Conservation (phyloP, 1,140 invertebrate genomes). For the Aculops lycopersici region DNA sequence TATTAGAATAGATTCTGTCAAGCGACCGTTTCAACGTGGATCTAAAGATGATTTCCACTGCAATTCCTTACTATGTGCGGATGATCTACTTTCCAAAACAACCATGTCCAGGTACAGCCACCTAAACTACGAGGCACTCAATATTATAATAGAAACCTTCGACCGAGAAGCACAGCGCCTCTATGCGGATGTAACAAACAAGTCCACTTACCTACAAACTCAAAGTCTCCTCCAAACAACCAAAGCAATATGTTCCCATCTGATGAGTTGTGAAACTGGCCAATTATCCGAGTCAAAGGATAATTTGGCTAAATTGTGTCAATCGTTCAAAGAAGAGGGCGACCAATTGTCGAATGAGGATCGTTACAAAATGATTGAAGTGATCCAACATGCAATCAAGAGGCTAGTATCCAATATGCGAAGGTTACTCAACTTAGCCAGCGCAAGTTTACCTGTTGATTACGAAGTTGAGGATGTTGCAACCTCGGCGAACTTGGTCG, state of each 20-base stretch:
- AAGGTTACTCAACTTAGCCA: conserved; percentile 41
- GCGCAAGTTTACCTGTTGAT: conserved; percentile 45
- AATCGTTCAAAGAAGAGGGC: neutral
- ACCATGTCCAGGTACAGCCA: conserved; percentile 4
- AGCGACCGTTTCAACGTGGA: conserved; percentile 29
- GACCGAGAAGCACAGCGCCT: conserved; percentile 16
- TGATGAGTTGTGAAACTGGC: conserved; percentile 51
- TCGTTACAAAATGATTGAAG: neutral
- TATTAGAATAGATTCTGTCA: conserved; percentile 21
- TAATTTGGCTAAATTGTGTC: conserved; percentile 4
- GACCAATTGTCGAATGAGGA: neutral
- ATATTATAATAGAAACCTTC: conserved; percentile 17
- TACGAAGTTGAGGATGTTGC: conserved; percentile 23
- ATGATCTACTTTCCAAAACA: conserved; percentile 7
- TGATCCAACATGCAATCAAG: conserved; percentile 13
- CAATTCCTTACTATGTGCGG: conserved; percentile 4
- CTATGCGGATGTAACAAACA: conserved; percentile 11
- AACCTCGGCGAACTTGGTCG: neutral
- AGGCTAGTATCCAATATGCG: conserved; percentile 34
- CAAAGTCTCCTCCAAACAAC: conserved; percentile 45
- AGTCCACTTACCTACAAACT: conserved; percentile 9
- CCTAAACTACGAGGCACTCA: conserved; percentile 12
- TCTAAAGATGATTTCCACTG: conserved; percentile 16
- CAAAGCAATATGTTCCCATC: conserved; percentile 56
- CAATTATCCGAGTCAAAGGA: conserved; percentile 41